A percentile compares a stretch with the other conserved stretches of the same genome.
These are phyloP conservation scores for Cataglyphis livida DNA, from an alignment of 2,888 invertebrate species.

Conservation along the genomic window DNA sequence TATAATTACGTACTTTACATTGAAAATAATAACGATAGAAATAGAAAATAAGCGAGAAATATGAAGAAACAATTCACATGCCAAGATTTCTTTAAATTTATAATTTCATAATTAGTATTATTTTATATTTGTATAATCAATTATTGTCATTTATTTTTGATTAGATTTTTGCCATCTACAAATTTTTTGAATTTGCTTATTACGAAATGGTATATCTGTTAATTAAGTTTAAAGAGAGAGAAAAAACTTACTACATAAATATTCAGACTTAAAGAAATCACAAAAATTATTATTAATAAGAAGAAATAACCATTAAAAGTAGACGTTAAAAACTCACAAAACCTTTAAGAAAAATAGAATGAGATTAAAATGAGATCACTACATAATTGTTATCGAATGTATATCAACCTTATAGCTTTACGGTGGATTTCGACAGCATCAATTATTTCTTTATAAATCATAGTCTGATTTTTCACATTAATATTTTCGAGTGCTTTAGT, in stretches of 20 bases:
- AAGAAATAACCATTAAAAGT: not conserved
- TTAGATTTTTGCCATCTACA: not conserved
- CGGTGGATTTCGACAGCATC: slow-evolving; percentile 12
- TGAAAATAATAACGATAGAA: not conserved
- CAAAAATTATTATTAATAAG: not conserved
- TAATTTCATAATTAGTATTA: no score
- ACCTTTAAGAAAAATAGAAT: not conserved
- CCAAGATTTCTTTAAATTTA: no score
- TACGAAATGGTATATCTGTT: not conserved
- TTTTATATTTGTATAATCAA: no score
- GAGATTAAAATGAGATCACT: not conserved
- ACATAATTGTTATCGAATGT: no score
- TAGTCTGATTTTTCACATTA: not conserved
- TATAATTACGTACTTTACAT: no score
- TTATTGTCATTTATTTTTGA: not conserved
- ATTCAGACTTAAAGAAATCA: not conserved
- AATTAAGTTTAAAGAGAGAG: not conserved
- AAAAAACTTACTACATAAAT: not conserved
- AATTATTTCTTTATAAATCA: slow-evolving; percentile 2
- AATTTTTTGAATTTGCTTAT: not conserved
- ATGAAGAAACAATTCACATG: no score
- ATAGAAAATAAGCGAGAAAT: not conserved
- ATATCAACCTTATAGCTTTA: no score
- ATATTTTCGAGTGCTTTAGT: not conserved
- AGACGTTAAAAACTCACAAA: not conserved